Conservation (phyloP, 2,888 invertebrate species). For the Melinaea menophilus region DNA sequence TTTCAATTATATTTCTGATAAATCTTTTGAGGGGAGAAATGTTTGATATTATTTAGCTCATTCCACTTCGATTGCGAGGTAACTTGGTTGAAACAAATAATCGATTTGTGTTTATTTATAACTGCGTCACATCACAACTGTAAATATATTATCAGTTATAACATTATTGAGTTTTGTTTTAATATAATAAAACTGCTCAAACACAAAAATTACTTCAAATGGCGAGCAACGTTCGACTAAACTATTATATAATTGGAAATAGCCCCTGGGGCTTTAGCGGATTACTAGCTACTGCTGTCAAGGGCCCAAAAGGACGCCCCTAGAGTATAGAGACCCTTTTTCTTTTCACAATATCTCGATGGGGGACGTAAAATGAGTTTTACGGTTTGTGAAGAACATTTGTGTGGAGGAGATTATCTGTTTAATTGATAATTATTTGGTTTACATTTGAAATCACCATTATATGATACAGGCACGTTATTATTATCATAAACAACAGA, state of each 20-base stretch:
- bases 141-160: no score
- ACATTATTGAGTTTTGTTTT: not conserved
- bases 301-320: constrained; percentile 46
- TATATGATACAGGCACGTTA: constrained; percentile 10
- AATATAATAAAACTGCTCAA: not conserved
- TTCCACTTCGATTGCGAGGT: constrained; percentile 10
- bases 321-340: constrained; percentile 30
- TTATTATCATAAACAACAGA: not conserved
- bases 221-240: constrained; percentile 48
- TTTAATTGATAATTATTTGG: constrained; percentile 35
- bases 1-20: constrained; percentile 22
- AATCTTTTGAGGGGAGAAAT: constrained; percentile 17
- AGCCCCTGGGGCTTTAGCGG: constrained; percentile 65
- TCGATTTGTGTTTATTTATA: no score
- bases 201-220: constrained; percentile 34
- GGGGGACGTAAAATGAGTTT: constrained; percentile 59
- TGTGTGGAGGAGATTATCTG: constrained; percentile 37
- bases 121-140: no score
- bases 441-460: constrained; percentile 13
- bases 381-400: constrained; percentile 48
- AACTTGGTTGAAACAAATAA: not conserved
- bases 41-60: constrained; percentile 13
- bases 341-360: constrained; percentile 51
- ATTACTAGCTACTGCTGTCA: constrained; percentile 68
- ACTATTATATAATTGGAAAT: constrained; percentile 56